Percentiles rank a stretch among this genome's conserved stretches.
Evolutionary conservation across 2,888 invertebrate genomes (phyloP).

Genomic region (Chaetogeoica ovagalla): DNA sequence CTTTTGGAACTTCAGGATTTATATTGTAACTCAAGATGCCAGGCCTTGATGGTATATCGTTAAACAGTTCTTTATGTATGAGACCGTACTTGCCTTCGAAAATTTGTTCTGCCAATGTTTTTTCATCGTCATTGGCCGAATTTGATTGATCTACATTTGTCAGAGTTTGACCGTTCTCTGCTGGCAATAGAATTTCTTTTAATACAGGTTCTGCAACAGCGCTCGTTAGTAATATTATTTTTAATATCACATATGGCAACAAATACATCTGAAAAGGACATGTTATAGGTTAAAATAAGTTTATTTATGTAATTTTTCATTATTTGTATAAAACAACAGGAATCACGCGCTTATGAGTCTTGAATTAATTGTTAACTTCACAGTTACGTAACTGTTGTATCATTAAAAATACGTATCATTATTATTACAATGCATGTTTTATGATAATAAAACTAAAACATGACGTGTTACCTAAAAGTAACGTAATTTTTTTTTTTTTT

Average conservation of each 20-base stretch:
- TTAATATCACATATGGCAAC: constrained; percentile 51
- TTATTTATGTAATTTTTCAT: constrained; percentile 41
- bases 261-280: constrained; percentile 48
- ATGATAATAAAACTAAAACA: constrained; percentile 2
- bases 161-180: constrained; percentile 36
- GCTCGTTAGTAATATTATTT: constrained; percentile 40
- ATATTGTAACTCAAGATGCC: constrained; percentile 80
- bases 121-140: constrained; percentile 68
- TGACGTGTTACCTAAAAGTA: not conserved
- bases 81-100: constrained; percentile 88
- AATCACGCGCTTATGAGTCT: constrained; percentile 46
- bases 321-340: constrained; percentile 47
- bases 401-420: constrained; percentile 34
- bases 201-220: constrained; percentile 38
- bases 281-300: constrained; percentile 38
- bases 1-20: constrained; percentile 79
- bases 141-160: constrained; percentile 21
- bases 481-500: not conserved
- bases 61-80: constrained; percentile 81
- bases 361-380: constrained; percentile 43
- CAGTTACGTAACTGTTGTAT: constrained; percentile 17
- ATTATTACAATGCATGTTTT: constrained; percentile 41
- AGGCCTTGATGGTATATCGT: constrained; percentile 70
- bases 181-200: constrained; percentile 25
- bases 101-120: constrained; percentile 85